Conservation (phyloP, 2,888 invertebrate genomes). For the Agrochola circellaris region DNA sequence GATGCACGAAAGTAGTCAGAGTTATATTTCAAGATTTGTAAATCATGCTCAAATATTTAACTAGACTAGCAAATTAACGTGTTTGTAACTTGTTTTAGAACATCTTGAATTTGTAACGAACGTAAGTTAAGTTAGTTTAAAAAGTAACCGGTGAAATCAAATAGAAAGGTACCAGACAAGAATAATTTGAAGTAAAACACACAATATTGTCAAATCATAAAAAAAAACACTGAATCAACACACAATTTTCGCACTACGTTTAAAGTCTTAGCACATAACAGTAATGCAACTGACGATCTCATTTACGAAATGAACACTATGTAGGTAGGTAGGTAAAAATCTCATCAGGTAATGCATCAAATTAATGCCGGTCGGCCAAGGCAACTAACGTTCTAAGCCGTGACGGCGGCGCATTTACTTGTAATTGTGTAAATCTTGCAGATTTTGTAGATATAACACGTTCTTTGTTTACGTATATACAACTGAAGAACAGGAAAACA, state of each 20-base stretch:
- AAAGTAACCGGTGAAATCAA: conserved; percentile 8
- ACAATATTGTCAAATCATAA: conserved; percentile 2
- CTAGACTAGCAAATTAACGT: background rate
- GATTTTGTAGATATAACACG: conserved; percentile 18
- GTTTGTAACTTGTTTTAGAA: background rate
- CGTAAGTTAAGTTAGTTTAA: background rate
- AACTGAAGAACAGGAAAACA: background rate
- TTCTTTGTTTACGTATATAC: conserved; percentile 13
- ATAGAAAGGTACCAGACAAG: conserved; percentile 11
- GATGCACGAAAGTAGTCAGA: background rate
- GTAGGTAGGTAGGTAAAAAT: conserved; percentile 17
- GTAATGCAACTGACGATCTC: conserved; percentile 38
- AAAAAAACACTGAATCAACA: conserved; percentile 3
- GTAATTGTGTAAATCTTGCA: conserved; percentile 47
- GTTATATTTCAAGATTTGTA: background rate
- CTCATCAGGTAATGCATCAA: conserved; percentile 51
- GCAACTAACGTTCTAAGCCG: conserved; percentile 44
- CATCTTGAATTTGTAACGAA: background rate
- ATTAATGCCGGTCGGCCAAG: conserved; percentile 55
- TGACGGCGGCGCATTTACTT: conserved; percentile 42
- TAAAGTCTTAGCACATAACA: conserved; percentile 35
- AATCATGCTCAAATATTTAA: conserved; percentile 4
- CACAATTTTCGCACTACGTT: conserved; percentile 19
- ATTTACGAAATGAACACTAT: conserved; percentile 49
- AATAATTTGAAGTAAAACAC: background rate